Conservation (phyloP, 92 coral and sea anemone genomes). For the Pocillopora meandrina region DNA sequence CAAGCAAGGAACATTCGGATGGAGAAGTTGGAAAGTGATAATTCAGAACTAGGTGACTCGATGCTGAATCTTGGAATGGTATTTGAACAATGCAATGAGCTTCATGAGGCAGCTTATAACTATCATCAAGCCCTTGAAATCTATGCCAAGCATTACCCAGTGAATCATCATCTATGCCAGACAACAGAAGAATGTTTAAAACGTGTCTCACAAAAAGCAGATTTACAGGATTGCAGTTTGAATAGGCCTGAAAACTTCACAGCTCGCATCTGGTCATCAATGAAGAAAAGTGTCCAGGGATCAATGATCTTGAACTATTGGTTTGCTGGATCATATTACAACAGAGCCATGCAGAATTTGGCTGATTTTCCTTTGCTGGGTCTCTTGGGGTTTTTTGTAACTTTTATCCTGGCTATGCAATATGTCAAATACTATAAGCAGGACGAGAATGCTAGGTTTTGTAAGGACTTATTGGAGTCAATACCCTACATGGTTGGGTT, state of each 20-base stretch:
- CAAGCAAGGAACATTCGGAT: not conserved
- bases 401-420: not conserved
- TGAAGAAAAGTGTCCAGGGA: not conserved
- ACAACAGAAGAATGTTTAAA: not conserved
- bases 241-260: not conserved
- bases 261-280: not conserved
- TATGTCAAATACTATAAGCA: not conserved
- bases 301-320: not conserved
- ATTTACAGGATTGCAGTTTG: not conserved
- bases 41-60: slow-evolving; percentile 3
- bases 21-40: not conserved
- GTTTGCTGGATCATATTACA: not conserved
- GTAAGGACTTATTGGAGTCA: not conserved
- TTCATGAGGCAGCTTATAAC: not conserved
- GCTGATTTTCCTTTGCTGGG: not conserved
- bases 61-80: slow-evolving; percentile 13
- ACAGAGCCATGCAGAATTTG: not conserved
- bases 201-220: slow-evolving; percentile 3
- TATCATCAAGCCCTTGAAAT: not conserved
- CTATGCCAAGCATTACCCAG: slow-evolving; percentile 5
- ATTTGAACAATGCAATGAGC: not conserved
- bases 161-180: not conserved
- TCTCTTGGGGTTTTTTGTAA: not conserved
- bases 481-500: not conserved
- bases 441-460: not conserved